A percentile compares a stretch with the other conserved stretches of the same genome.
Conservation (phyloP, 2,797 vertebrate genomes). For the Apogon talboti region DNA sequence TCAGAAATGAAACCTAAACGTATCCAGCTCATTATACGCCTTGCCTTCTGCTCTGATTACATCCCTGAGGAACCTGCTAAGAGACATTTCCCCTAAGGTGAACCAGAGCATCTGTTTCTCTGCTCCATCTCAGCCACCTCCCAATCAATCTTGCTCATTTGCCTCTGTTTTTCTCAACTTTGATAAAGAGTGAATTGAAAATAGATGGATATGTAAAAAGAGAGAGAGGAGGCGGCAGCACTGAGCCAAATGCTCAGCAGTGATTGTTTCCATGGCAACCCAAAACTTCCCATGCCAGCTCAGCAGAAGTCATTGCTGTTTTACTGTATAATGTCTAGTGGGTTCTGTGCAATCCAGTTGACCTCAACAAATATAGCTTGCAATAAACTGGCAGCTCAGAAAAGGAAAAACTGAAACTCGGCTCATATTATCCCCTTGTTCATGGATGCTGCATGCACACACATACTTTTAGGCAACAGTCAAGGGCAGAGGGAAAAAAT, state of each 20-base stretch:
- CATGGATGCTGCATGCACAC: not conserved
- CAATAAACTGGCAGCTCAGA: slow-evolving; percentile 4
- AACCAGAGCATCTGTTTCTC: slow-evolving; percentile 42
- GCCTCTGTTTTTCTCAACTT: slow-evolving; percentile 8
- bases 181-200: slow-evolving; percentile 15
- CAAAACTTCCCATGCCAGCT: slow-evolving; percentile 64
- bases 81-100: slow-evolving; percentile 13
- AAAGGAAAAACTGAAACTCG: not conserved
- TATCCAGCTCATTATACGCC: slow-evolving; percentile 10
- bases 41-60: slow-evolving; percentile 34
- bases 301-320: slow-evolving; percentile 57
- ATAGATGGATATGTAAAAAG: slow-evolving; percentile 26
- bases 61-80: slow-evolving; percentile 23
- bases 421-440: not conserved
- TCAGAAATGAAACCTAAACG: slow-evolving; percentile 15
- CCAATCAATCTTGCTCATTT: not conserved
- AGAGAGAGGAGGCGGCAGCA: slow-evolving; percentile 34
- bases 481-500: not conserved
- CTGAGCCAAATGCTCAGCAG: slow-evolving; percentile 39
- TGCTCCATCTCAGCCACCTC: slow-evolving; percentile 20
- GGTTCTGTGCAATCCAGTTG: slow-evolving; percentile 15
- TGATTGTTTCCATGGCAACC: slow-evolving; percentile 80
- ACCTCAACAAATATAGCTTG: slow-evolving; percentile 29
- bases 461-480: not conserved
- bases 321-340: slow-evolving; percentile 23